Conservation (phyloP, 2,888 invertebrate genomes). For the Actias luna region DNA sequence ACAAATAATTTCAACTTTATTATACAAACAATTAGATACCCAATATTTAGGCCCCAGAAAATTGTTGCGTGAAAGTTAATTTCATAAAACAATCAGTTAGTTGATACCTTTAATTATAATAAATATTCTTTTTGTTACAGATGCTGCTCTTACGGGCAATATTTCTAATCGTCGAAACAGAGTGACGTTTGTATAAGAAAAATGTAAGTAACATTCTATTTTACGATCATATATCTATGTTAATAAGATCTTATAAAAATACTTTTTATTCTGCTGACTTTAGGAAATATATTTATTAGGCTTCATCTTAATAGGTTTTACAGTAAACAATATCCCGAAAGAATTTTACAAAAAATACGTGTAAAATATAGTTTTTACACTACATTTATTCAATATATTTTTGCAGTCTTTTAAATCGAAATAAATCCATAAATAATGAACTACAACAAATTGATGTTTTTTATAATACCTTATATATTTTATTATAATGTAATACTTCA, state of each 20-base stretch:
- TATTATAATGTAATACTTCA: too few species aligned
- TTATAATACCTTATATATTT: neutral
- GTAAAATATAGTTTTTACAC: neutral
- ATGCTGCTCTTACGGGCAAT: constrained; percentile 67
- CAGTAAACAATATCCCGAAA: too few species aligned
- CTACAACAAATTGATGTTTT: too few species aligned
- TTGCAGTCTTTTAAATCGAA: neutral
- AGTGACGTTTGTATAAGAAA: constrained; percentile 64
- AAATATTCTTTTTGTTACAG: constrained; percentile 58
- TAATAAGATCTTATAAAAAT: neutral
- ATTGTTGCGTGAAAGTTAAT: constrained; percentile 1
- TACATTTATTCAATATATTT: too few species aligned
- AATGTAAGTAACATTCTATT: constrained; percentile 58
- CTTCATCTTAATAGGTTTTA: neutral
- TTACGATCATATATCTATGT: too few species aligned
- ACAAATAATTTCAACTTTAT: too few species aligned
- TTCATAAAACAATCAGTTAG: neutral
- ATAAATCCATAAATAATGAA: neutral
- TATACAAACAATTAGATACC: too few species aligned
- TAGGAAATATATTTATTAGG: neutral
- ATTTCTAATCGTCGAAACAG: constrained; percentile 47
- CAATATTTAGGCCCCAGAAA: neutral
- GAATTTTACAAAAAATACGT: too few species aligned
- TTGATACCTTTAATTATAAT: constrained; percentile 8
- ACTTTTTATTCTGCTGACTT: neutral